These are phyloP conservation scores for Campylomormyrus numenius DNA, from an alignment of 2,113 vertebrate species.

Conservation along the genomic window DNA sequence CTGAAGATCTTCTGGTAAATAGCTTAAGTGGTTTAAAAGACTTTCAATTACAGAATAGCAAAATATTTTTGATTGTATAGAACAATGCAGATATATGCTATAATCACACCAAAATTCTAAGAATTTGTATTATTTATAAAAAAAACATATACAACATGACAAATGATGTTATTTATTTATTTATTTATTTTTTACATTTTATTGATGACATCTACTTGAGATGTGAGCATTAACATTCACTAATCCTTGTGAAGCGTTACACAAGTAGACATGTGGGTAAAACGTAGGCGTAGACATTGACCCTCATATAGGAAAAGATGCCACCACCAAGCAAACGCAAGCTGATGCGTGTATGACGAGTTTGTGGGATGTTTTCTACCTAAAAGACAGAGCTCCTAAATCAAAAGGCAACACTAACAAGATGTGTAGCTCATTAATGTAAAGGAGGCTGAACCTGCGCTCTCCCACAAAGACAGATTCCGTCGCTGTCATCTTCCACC, in stretches of 20 bases:
- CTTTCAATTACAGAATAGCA: neutral
- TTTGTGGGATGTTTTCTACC: neutral
- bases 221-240: neutral
- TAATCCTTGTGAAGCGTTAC: neutral
- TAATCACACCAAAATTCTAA: neutral
- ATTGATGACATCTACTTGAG: neutral
- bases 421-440: constrained; percentile 24
- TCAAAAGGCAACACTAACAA: neutral
- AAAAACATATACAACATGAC: neutral
- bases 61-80: neutral
- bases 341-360: neutral
- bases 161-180: neutral
- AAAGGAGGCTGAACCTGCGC: constrained; percentile 39
- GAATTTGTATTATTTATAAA: neutral
- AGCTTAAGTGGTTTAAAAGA: neutral
- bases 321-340: neutral
- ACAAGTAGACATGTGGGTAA: neutral
- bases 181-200: neutral
- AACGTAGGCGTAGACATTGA: neutral
- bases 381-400: neutral
- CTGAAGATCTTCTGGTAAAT: neutral
- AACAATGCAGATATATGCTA: neutral
- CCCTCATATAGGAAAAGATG: neutral
- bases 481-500: constrained; percentile 42
- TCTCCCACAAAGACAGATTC: constrained; percentile 57